Percentiles rank a stretch among this genome's conserved stretches.
Conservation (phyloP, 2,113 vertebrate genomes). For the Echinops telfairi region DNA sequence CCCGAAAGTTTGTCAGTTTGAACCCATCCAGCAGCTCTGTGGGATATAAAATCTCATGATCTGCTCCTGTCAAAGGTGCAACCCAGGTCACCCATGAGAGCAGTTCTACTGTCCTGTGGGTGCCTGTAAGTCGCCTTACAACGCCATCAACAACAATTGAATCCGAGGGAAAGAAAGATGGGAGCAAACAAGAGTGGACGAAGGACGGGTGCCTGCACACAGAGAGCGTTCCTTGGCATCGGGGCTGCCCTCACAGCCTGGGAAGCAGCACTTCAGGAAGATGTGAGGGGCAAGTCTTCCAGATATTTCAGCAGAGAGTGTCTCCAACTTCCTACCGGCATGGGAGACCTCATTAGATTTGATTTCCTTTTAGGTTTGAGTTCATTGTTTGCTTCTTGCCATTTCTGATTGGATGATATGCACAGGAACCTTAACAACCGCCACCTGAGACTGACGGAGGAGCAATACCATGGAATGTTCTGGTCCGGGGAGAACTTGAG, state of each 20-base stretch:
- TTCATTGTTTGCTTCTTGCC: conserved; percentile 4
- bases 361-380: conserved; percentile 32
- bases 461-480: neutral
- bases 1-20: neutral
- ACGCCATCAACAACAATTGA: neutral
- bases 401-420: neutral
- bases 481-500: neutral
- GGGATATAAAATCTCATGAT: neutral
- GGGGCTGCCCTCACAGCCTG: neutral
- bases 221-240: neutral
- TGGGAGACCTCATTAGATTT: neutral
- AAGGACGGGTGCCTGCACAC: neutral
- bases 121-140: neutral
- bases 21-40: neutral
- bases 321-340: neutral
- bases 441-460: neutral
- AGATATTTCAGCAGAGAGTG: neutral
- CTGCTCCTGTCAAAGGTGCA: neutral
- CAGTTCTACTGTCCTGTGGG: neutral
- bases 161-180: neutral
- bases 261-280: neutral
- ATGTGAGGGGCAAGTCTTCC: neutral
- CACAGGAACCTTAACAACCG: neutral
- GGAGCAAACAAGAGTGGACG: neutral
- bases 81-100: neutral